Percentiles rank a stretch among this genome's conserved stretches.
Evolutionary conservation across 1,140 invertebrate genomes (phyloP).

Genomic region (Pantala flavescens): DNA sequence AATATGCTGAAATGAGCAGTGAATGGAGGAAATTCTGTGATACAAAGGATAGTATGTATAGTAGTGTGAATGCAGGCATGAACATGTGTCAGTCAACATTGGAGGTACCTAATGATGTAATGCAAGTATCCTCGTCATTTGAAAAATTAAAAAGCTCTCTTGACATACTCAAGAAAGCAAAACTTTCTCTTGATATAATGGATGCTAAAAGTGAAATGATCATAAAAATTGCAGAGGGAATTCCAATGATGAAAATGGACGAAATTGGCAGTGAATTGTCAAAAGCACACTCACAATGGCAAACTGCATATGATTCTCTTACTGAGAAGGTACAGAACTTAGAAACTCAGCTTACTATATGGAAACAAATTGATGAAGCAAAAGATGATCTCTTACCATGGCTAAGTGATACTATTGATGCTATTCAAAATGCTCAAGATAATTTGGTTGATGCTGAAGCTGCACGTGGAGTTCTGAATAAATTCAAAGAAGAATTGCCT

Average conservation of each 20-base stretch:
- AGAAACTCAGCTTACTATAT: slow-evolving; percentile 79
- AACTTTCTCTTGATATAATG: slow-evolving; percentile 61
- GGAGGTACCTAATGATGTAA: slow-evolving; percentile 52
- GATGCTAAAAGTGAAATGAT: slow-evolving; percentile 59
- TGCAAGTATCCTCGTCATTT: slow-evolving; percentile 44
- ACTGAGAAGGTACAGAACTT: slow-evolving; percentile 61
- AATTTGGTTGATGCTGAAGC: slow-evolving; percentile 68
- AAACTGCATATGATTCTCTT: slow-evolving; percentile 56
- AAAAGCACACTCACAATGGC: slow-evolving; percentile 57
- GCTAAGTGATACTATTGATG: slow-evolving; percentile 68
- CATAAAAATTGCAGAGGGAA: slow-evolving; percentile 55
- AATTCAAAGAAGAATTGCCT: slow-evolving; percentile 78
- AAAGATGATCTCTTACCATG: slow-evolving; percentile 74
- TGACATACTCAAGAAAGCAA: slow-evolving; percentile 61
- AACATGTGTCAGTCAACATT: slow-evolving; percentile 45
- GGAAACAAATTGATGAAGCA: slow-evolving; percentile 81
- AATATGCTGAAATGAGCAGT: slow-evolving; percentile 55
- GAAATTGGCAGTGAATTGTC: slow-evolving; percentile 53
- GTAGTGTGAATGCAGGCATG: slow-evolving; percentile 54
- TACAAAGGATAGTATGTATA: slow-evolving; percentile 52
- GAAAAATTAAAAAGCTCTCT: slow-evolving; percentile 65
- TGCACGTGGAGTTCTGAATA: slow-evolving; percentile 61
- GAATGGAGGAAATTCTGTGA: slow-evolving; percentile 67
- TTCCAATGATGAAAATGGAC: slow-evolving; percentile 56
- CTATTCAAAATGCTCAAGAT: slow-evolving; percentile 58